These are phyloP conservation scores for Alectoris magna DNA, from an alignment of 2,797 vertebrate genomes.

Conservation along the genomic window DNA sequence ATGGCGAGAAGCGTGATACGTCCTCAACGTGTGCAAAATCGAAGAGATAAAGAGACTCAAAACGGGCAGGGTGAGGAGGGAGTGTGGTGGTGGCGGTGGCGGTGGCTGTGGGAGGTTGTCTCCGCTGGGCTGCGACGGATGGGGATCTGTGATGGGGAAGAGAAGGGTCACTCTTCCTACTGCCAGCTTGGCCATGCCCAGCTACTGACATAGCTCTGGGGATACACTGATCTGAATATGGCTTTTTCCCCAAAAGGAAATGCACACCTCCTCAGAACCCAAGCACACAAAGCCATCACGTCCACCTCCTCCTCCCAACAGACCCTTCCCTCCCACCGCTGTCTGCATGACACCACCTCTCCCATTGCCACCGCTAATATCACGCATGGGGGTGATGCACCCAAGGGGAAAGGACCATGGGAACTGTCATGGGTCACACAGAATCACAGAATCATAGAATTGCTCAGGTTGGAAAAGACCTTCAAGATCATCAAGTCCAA, in stretches of 20 bases:
- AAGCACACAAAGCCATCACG: not conserved
- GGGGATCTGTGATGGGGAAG: conserved; percentile 10
- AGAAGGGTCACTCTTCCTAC: rapidly evolving
- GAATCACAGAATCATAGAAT: too few species aligned
- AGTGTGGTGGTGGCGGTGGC: not conserved
- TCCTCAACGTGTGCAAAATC: conserved; percentile 84
- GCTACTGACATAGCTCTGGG: not conserved
- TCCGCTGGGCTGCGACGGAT: not conserved
- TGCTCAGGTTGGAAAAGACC: too few species aligned
- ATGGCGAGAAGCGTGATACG: conserved; percentile 73
- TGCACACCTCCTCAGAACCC: not conserved
- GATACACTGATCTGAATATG: rapidly evolving
- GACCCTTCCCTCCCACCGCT: too few species aligned
- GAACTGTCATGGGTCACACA: not conserved
- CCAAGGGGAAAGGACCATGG: not conserved
- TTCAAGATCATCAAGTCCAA: too few species aligned
- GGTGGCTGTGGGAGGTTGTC: not conserved
- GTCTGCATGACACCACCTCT: not conserved
- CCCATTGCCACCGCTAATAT: not conserved
- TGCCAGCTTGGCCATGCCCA: rapidly evolving
- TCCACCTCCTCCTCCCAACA: not conserved
- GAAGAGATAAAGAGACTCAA: conserved; percentile 71
- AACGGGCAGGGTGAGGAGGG: not conserved
- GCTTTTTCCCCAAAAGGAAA: not conserved
- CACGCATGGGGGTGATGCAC: not conserved